Evolutionary conservation across 2,797 vertebrate species (phyloP).

Genomic region (Chiroxiphia lanceolata): DNA sequence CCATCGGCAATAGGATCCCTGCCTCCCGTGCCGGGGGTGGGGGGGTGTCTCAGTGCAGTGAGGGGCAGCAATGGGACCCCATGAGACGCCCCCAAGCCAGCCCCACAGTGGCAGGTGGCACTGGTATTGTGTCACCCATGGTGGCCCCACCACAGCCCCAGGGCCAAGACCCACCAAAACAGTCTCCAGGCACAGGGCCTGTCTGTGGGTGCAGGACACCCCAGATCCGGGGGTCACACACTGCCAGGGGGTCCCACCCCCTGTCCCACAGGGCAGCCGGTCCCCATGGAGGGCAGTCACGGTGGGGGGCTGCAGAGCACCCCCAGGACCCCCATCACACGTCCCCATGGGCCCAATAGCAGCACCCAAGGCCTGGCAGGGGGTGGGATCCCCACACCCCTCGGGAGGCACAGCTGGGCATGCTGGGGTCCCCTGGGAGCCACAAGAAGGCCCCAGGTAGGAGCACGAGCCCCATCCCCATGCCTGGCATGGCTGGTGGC

Average conservation of each 20-base stretch:
- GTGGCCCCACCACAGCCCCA: not conserved
- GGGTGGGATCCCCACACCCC: not conserved
- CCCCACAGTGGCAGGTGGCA: not conserved
- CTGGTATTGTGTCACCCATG: fast-evolving
- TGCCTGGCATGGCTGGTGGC: not conserved
- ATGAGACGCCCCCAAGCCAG: not conserved
- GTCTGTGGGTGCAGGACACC: not conserved
- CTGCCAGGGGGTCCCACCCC: not conserved
- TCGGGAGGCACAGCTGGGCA: not conserved
- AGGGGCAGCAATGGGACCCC: not conserved
- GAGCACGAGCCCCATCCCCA: not conserved
- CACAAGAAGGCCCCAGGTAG: not conserved
- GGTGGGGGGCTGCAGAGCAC: not conserved
- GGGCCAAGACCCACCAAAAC: not conserved
- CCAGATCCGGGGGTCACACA: not conserved
- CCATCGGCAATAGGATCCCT: not conserved
- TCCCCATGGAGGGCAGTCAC: not conserved
- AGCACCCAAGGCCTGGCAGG: not conserved
- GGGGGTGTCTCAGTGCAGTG: not conserved
- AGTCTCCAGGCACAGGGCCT: not conserved
- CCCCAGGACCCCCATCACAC: not conserved
- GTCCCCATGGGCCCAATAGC: not conserved
- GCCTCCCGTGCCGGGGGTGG: not conserved
- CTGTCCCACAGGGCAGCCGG: not conserved
- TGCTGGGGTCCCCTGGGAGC: not conserved